These are phyloP conservation scores for Campaea margaritaria DNA, from an alignment of 2,888 invertebrate genomes.

Conservation along the genomic window DNA sequence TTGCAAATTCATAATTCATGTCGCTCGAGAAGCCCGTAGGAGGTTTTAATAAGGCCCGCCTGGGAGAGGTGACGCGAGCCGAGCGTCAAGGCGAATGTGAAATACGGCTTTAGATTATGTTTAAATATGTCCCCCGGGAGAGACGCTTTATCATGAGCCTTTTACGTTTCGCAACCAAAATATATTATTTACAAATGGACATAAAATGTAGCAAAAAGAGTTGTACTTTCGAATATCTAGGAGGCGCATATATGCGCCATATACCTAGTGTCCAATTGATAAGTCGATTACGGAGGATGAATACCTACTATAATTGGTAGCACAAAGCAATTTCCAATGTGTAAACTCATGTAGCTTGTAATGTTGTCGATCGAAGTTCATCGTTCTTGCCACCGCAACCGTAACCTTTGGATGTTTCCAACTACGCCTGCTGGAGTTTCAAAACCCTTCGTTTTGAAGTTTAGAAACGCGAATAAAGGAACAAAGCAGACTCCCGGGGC, in stretches of 20 bases:
- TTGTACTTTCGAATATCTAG: too few relatives aligned
- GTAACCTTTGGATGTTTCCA: background rate
- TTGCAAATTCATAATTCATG: constrained; percentile 3
- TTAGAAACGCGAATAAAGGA: background rate
- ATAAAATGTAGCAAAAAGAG: too few relatives aligned
- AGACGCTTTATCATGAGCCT: too few relatives aligned
- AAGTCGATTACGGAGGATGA: too few relatives aligned
- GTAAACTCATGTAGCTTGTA: background rate
- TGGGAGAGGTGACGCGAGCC: constrained; percentile 1
- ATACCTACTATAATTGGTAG: too few relatives aligned
- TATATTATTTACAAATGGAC: too few relatives aligned
- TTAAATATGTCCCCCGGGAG: background rate
- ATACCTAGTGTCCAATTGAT: too few relatives aligned
- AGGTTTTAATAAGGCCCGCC: constrained; percentile 3
- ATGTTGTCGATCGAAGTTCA: background rate
- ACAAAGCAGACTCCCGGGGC: background rate
- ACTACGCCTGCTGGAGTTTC: background rate
- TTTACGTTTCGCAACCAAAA: too few relatives aligned
- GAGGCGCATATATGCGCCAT: too few relatives aligned
- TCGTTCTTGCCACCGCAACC: background rate
- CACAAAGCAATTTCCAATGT: too few relatives aligned
- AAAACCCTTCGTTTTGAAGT: background rate
- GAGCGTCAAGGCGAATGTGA: background rate
- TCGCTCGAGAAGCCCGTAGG: background rate
- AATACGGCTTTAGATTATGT: constrained; percentile 2